Evolutionary conservation across 2,797 vertebrate species (phyloP).

Genomic region (Helarctos malayanus): DNA sequence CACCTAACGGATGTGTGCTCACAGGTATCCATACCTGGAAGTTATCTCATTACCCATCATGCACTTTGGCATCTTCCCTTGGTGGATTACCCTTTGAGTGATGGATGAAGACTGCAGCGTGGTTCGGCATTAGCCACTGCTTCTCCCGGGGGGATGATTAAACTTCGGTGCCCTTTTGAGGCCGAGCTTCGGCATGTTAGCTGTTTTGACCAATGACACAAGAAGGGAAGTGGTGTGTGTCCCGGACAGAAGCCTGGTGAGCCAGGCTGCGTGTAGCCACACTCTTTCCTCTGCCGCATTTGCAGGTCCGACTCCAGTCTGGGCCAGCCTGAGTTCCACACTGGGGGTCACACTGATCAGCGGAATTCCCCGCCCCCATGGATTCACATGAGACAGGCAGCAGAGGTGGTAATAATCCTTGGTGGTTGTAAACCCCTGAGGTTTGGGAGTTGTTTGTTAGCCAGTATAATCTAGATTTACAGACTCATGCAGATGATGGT

Average conservation of each 20-base stretch:
- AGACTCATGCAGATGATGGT: background rate
- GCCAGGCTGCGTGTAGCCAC: background rate
- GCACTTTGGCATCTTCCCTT: background rate
- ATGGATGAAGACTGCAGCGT: background rate
- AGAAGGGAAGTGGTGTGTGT: background rate
- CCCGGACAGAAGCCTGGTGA: background rate
- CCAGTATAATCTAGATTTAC: background rate
- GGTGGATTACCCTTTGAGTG: background rate
- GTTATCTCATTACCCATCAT: background rate
- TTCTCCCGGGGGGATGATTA: background rate
- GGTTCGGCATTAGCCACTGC: background rate
- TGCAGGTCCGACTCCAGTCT: background rate
- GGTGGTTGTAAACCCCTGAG: background rate
- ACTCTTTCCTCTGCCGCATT: background rate
- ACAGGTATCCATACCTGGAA: background rate
- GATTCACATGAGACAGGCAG: background rate
- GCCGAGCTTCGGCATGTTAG: background rate
- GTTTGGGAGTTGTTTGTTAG: background rate
- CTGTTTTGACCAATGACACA: background rate
- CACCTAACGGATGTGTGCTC: background rate
- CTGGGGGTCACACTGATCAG: rapidly evolving
- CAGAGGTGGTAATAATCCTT: background rate
- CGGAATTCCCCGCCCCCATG: rapidly evolving
- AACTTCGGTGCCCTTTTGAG: background rate
- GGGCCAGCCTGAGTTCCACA: background rate